Evolutionary conservation across 92 coral and sea anemone species (phyloP), one percentile per base, ranked within the genome.

Genomic region (Metridium senile): DNA sequence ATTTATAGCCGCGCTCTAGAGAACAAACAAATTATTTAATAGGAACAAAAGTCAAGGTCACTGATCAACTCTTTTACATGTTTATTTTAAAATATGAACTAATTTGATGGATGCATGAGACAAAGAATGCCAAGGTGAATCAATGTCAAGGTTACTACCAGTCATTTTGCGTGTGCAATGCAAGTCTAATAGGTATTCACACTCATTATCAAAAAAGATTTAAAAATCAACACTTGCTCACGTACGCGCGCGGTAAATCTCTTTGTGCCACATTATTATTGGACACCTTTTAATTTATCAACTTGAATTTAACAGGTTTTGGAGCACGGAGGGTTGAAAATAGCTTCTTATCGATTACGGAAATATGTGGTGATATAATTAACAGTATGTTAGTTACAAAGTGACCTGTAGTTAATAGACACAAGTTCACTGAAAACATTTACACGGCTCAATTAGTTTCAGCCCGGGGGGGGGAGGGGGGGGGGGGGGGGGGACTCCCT

Each of bases 31-130:
- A 58, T 73, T 26, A 29, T 22, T 53, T 45, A 66, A 73, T 32
- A 67, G 66, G 28, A 33, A 45, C 54, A 23, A 26, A 22, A 9
- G 56, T 7, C 78, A 73, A 73, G 78, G 78, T 73, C 78, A 73
- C 26, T 54, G 26, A 54, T 17, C 61, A 54, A 22, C 61, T 54
- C n/a, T 22, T 17, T n/a, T 9, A 8, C 26, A 8, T 2, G 61
- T 54, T 19, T 54, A 17, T 2, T 22, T 22, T 9, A 54, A 17
- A 54, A 13, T n/a, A n/a, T n/a, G n/a, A n/a, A n/a, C n/a, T 13
- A 13, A 39, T 39, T 39, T 39, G 49, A 39, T 4, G 49, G 49
- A 39, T 39, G 49, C n/a, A n/a, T n/a, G 13, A 39, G 8, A 39
- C 49, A 39, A 39, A 4, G 49, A 39, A 6, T 13, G 49, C 13